Conservation (phyloP, 2,888 invertebrate genomes). For the Pachydiplax longipennis region DNA sequence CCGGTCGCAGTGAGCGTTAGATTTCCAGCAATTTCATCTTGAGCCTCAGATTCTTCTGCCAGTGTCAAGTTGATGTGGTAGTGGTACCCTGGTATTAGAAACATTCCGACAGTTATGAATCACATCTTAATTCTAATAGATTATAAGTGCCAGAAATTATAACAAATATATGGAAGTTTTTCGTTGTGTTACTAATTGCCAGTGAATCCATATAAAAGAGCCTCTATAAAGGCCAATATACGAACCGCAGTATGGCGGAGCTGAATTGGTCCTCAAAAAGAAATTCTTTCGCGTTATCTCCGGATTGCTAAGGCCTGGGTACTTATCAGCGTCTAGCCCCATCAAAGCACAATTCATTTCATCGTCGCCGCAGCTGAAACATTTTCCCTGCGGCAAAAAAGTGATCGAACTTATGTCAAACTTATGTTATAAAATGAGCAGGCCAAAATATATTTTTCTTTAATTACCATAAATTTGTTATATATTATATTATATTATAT, state of each 20-base stretch:
- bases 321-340: slow-evolving; percentile 28
- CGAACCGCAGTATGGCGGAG: neutral
- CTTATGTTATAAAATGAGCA: no score
- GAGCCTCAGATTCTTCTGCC: neutral
- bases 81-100: neutral
- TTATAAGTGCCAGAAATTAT: no score
- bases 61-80: neutral
- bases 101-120: neutral
- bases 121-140: no score
- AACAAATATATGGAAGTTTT: neutral
- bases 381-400: neutral
- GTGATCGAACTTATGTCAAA: neutral
- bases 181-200: no score
- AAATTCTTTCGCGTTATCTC: neutral
- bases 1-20: neutral
- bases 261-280: neutral
- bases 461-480: no score
- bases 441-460: no score
- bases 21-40: neutral
- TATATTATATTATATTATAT: no score
- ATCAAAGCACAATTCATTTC: neutral
- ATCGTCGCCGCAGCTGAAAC: neutral
- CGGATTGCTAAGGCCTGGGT: neutral
- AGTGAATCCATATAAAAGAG: neutral
- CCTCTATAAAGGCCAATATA: neutral